A percentile compares a stretch with the other conserved stretches of the same genome.
Conservation (phyloP, 2,797 vertebrate genomes). For the Sandelia bainsii region DNA sequence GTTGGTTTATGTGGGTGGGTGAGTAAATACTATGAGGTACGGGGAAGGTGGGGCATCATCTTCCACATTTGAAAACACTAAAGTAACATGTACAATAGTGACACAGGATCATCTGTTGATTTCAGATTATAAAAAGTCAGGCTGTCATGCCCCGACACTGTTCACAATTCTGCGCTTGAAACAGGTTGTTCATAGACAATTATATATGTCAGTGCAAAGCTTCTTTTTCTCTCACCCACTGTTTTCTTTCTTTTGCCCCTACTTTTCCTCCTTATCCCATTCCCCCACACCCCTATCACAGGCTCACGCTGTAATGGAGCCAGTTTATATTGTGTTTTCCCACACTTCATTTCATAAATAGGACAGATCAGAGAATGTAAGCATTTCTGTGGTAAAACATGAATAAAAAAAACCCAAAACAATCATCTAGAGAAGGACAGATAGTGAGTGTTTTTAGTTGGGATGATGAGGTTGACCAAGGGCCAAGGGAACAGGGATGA, state of each 20-base stretch:
- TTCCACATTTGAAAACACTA: conserved; percentile 23
- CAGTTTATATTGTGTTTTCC: conserved; percentile 63
- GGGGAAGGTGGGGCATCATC: conserved; percentile 8
- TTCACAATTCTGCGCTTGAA: conserved; percentile 33
- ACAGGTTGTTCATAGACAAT: conserved; percentile 39
- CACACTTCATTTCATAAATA: conserved; percentile 74
- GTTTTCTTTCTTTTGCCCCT: conserved; percentile 28
- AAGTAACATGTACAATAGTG: conserved; percentile 25
- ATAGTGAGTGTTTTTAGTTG: conserved; percentile 21
- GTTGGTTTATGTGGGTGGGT: conserved; percentile 3
- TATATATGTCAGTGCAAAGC: conserved; percentile 48
- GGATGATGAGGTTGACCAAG: conserved; percentile 22
- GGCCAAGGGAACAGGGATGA: conserved; percentile 41
- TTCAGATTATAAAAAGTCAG: conserved; percentile 32
- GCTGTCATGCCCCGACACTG: conserved; percentile 22
- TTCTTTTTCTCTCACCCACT: conserved; percentile 25
- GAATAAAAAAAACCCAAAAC: conserved; percentile 20
- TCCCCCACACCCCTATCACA: conserved; percentile 35
- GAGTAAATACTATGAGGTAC: background rate
- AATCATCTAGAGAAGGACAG: conserved; percentile 5
- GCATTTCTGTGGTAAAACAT: conserved; percentile 49
- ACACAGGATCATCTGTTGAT: conserved; percentile 20
- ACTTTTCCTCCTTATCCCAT: conserved; percentile 27
- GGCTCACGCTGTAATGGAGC: conserved; percentile 51
- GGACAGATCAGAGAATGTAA: conserved; percentile 50